Conservation (phyloP, 30 jellyfish, hydroid and myxozoan species). For the Phacellophora camtschatica region DNA sequence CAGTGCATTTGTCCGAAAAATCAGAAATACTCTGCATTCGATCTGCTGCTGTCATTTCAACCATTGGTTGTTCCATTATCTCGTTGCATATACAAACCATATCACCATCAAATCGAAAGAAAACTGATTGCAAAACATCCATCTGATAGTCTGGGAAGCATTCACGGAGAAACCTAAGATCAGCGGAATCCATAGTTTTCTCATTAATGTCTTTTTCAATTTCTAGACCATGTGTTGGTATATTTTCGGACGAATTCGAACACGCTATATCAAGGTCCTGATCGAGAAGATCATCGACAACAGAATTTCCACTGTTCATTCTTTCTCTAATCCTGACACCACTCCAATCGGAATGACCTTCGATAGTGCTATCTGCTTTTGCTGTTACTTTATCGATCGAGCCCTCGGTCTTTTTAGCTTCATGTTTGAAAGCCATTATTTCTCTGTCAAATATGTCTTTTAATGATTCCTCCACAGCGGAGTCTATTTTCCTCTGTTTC, state of each 20-base stretch:
- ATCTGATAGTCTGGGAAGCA: conserved; percentile 45
- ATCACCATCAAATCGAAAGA: conserved; percentile 37
- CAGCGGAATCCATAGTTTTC: not conserved
- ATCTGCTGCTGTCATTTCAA: not conserved
- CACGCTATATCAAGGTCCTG: not conserved
- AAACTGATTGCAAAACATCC: conserved; percentile 15
- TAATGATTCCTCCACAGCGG: no score
- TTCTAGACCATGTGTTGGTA: no score
- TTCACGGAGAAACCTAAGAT: conserved; percentile 48
- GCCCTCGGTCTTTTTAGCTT: no score
- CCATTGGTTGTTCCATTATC: conserved; percentile 36
- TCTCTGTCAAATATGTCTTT: no score
- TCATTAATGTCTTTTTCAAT: not conserved
- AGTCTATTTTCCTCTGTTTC: no score
- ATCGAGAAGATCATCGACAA: not conserved
- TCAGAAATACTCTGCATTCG: not conserved
- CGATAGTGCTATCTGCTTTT: no score
- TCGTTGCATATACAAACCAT: conserved; percentile 35
- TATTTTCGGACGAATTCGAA: not conserved
- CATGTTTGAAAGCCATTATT: no score
- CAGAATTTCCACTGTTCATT: not conserved
- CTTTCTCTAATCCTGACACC: not conserved
- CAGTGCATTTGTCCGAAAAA: not conserved
- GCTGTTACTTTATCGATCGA: no score
- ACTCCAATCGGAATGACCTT: no score